These are phyloP conservation scores for Eubasilissa splendida DNA, from an alignment of 2,888 invertebrate genomes.

Conservation along the genomic window DNA sequence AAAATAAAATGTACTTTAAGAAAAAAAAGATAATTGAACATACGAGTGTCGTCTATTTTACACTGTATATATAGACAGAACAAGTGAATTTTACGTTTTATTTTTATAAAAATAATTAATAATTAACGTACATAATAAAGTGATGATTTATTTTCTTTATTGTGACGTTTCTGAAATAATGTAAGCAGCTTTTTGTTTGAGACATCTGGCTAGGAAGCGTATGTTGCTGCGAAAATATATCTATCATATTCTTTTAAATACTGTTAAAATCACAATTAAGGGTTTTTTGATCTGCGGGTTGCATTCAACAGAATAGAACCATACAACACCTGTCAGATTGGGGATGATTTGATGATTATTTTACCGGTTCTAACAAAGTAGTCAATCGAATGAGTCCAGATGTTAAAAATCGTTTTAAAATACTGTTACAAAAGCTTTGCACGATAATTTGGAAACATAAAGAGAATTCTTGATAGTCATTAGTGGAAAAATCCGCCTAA, in stretches of 20 bases:
- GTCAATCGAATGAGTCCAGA: not conserved
- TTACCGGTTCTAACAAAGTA: not conserved
- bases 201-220: not conserved
- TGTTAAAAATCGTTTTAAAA: not conserved
- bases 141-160: too few relatives aligned
- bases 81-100: too few relatives aligned
- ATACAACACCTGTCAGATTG: not conserved
- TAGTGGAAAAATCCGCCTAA: too few relatives aligned
- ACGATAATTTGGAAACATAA: not conserved
- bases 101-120: too few relatives aligned
- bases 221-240: not conserved
- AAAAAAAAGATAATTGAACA: too few relatives aligned
- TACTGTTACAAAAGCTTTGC: not conserved
- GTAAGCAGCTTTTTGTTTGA: not conserved
- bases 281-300: not conserved
- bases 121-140: too few relatives aligned
- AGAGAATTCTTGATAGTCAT: not conserved
- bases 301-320: not conserved
- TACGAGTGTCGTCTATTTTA: too few relatives aligned
- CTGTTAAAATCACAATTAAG: slow-evolving; percentile 33
- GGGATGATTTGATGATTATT: not conserved
- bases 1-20: too few relatives aligned
- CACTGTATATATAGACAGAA: too few relatives aligned
- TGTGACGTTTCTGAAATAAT: too few relatives aligned
- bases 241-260: slow-evolving; percentile 7